Conservation (phyloP, 2,113 vertebrate species). For the Gyps fulvus region DNA sequence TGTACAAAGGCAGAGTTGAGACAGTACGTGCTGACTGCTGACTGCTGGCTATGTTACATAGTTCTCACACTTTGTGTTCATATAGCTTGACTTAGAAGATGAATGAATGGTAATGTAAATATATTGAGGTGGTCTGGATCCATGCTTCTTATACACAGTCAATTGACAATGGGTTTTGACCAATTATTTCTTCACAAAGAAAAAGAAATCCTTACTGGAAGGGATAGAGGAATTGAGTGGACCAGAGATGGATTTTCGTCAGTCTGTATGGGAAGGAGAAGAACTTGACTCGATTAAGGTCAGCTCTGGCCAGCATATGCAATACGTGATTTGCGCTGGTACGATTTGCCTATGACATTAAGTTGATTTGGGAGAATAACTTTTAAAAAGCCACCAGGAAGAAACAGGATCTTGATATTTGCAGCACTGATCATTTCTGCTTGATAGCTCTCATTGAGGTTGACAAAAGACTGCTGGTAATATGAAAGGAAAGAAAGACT, state of each 20-base stretch:
- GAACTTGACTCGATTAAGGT: not conserved
- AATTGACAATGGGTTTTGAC: not conserved
- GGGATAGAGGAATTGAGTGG: not conserved
- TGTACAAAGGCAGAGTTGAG: not conserved
- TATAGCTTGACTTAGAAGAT: not conserved
- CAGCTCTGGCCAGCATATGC: not conserved
- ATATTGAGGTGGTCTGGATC: not conserved
- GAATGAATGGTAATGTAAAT: not conserved
- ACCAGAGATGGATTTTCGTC: not conserved
- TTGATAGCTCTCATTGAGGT: not conserved
- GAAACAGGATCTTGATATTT: not conserved
- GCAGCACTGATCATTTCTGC: constrained; percentile 3
- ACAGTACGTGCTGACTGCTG: not conserved
- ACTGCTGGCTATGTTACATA: not conserved
- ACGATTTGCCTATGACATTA: not conserved
- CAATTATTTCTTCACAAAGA: not conserved
- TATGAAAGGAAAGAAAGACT: not conserved
- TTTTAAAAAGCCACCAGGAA: not conserved
- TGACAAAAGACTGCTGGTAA: not conserved
- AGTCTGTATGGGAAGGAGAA: not conserved
- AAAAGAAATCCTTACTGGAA: not conserved
- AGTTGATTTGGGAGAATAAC: not conserved
- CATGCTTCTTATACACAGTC: not conserved
- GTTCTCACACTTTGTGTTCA: not conserved
- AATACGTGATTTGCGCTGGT: not conserved